Evolutionary conservation across 2,797 vertebrate species (phyloP), one percentile per base, ranked within the genome.

Genomic region (Melanogrammus aeglefinus): DNA sequence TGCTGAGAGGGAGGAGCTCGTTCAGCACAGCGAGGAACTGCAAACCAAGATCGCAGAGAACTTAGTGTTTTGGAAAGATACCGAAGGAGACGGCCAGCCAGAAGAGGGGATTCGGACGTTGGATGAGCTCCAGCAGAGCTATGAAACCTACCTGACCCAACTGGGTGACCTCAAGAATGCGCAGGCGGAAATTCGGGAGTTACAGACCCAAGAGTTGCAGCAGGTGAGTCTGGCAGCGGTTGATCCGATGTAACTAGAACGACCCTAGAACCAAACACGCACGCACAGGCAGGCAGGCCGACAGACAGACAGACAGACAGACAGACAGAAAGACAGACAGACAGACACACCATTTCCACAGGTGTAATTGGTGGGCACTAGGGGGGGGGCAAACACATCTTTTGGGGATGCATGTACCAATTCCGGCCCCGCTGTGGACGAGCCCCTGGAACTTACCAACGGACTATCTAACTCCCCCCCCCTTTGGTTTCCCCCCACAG

Each of bases 31-130:
- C 81, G 0, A 18, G 7, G 90, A 83, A 81, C 89, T 96, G 78
- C 95, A 96, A 86, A 57, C 74, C 63, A 90, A 83, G 86, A 90
- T 96, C 73, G 84, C 24, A 0, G 88, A 91, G 57, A 80, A 91
- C 44, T 85, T 95, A 36, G 77, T 75, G n/a, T 8, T 63, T 24
- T 63, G 57, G 57, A 63, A 92, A 38, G 44, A 94, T 8, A 24
- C 21, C 91, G 81, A 80, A 86, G 88, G 89, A 0, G 74, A 87
- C 2, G 4, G 1, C 6, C 81, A 72, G 35, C 76, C 75, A 21
- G 91, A 91, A 76, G 27, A 27, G 16, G 73, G 75, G 0, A 75
- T 73, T 51, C 74, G 1, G 0, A 76, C 1, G 69, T 9, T 81
- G 2, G 84, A 90, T 79, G 90, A 89, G 10, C 29, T 1, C 0